Evolutionary conservation across 1,140 invertebrate genomes (phyloP).

Genomic region (Drosophila novamexicana): DNA sequence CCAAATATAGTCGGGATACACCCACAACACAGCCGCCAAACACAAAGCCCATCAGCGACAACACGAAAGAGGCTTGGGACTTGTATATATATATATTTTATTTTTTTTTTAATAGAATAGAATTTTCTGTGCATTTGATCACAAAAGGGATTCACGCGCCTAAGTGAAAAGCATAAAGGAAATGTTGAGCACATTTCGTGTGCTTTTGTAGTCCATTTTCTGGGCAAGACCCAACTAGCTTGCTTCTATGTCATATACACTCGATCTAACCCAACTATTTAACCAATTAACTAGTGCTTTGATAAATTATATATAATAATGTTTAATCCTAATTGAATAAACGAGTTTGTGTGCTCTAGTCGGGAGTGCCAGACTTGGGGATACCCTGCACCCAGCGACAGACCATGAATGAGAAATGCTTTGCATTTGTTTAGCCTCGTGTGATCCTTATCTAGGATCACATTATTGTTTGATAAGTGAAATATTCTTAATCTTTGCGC

Average conservation of each 20-base stretch:
- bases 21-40: constrained; percentile 38
- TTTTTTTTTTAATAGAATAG: constrained; percentile 64
- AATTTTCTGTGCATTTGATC: constrained; percentile 81
- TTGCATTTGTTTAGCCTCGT: too few species aligned
- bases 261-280: neutral
- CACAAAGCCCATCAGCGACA: constrained; percentile 71
- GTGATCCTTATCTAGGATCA: too few species aligned
- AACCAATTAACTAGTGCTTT: constrained; percentile 12
- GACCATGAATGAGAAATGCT: too few species aligned
- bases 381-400: too few species aligned
- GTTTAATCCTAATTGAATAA: too few species aligned
- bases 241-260: neutral
- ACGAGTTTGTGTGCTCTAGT: too few species aligned
- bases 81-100: constrained; percentile 11
- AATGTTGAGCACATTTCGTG: constrained; percentile 60
- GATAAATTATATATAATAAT: constrained; percentile 3
- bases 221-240: constrained; percentile 10
- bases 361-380: too few species aligned
- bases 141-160: constrained; percentile 79
- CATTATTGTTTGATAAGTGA: too few species aligned
- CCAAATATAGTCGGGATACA: constrained; percentile 29
- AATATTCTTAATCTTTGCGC: too few species aligned
- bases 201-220: constrained; percentile 43
- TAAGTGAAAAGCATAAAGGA: constrained; percentile 63
- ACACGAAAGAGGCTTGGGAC: constrained; percentile 77